phyloP scores from a whole-genome alignment of 2,888 invertebrate species.

The Oegoconia quadripuncta region DNA sequence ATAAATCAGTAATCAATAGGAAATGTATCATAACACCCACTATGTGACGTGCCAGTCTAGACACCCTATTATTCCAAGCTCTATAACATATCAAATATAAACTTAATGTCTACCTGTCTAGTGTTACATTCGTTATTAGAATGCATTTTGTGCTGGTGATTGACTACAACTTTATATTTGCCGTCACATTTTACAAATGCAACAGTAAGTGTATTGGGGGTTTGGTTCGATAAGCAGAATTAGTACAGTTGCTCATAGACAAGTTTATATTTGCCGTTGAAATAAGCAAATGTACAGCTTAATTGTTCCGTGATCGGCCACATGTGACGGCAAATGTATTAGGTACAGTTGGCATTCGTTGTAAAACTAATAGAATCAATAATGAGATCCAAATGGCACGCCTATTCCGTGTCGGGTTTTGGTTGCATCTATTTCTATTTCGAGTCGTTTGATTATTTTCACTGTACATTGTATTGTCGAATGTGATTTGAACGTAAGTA shows the following conservation, averaged over 20 bases:
- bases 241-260: neutral
- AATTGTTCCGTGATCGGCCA: neutral
- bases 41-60: constrained; percentile 1
- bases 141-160: no score
- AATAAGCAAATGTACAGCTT: neutral
- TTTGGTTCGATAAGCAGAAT: no score
- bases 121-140: no score
- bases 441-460: neutral
- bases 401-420: constrained; percentile 23
- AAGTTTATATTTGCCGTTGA: neutral
- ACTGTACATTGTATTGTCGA: neutral
- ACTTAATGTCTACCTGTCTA: no score
- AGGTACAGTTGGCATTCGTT: constrained; percentile 7
- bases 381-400: constrained; percentile 29
- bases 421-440: constrained; percentile 5
- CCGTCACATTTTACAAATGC: no score
- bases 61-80: neutral
- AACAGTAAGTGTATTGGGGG: no score
- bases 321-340: constrained; percentile 1
- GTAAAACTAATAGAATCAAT: constrained; percentile 42
- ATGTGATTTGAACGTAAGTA: no score
- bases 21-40: constrained; percentile 9
- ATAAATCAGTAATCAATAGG: constrained; percentile 6
- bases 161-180: constrained; percentile 3
- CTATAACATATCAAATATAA: no score